phyloP scores from a whole-genome alignment of 2,888 invertebrate species.

The Patella ulyssiponensis region DNA sequence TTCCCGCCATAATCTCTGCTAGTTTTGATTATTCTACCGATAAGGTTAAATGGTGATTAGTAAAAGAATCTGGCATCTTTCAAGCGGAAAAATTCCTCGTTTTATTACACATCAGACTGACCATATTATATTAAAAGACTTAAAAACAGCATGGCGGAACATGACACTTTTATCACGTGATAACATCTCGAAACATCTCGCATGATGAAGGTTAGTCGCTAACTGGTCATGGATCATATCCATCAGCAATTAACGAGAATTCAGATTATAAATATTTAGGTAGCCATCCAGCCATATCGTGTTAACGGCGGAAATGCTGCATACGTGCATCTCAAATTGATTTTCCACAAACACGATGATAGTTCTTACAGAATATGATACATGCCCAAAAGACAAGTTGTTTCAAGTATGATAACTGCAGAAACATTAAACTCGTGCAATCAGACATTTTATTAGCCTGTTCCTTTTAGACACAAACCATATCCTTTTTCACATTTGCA shows the following conservation, averaged over 20 bases:
- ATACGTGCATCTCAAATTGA: not conserved
- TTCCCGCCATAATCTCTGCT: not conserved
- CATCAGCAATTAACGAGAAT: not conserved
- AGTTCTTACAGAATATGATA: not conserved
- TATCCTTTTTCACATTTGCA: too few species aligned
- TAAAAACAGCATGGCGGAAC: not conserved
- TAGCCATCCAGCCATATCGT: not conserved
- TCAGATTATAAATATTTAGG: not conserved
- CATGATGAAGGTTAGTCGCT: not conserved
- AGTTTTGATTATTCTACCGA: not conserved
- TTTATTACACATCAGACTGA: constrained; percentile 2
- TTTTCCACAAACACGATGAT: constrained; percentile 1
- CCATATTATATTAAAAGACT: not conserved
- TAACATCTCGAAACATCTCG: not conserved
- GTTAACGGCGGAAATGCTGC: constrained; percentile 1
- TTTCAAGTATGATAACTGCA: too few species aligned
- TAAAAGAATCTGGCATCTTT: constrained; percentile 5
- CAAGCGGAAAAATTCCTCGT: not conserved
- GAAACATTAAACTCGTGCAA: too few species aligned
- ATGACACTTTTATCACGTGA: constrained; percentile 8
- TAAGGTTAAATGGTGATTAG: constrained; percentile 1
- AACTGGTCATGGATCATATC: constrained; percentile 1
- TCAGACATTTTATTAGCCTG: too few species aligned
- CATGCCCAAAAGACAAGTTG: too few species aligned
- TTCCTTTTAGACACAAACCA: too few species aligned